phyloP scores from a whole-genome alignment of 2,797 vertebrate genomes.

The Sylvia borin region DNA sequence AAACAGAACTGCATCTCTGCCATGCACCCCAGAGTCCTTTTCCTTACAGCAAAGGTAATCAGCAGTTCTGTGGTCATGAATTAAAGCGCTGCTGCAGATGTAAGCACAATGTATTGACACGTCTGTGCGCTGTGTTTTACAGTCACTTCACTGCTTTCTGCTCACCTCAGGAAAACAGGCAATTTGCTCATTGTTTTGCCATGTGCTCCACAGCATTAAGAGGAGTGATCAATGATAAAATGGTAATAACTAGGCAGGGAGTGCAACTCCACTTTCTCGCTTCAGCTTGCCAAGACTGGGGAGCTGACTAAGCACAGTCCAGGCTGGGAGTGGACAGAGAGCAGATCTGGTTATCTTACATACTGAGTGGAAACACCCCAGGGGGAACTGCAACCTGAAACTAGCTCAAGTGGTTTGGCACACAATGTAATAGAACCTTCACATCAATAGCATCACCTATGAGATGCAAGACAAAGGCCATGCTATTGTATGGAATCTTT shows the following conservation, averaged over 20 bases:
- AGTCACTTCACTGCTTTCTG: background rate
- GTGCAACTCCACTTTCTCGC: background rate
- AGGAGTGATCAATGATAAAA: conserved; percentile 23
- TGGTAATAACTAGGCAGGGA: background rate
- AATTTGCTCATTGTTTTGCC: conserved; percentile 6
- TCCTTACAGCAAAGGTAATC: background rate
- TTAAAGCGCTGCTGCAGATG: background rate
- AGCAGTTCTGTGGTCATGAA: background rate
- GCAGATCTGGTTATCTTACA: conserved; percentile 42
- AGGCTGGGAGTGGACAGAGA: conserved; percentile 20
- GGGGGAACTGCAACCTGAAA: conserved; percentile 46
- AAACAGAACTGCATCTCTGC: background rate
- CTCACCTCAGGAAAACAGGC: background rate
- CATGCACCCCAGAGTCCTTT: background rate
- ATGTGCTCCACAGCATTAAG: background rate
- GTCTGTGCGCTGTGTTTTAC: background rate
- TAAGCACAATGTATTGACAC: background rate
- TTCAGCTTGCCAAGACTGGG: conserved; percentile 18
- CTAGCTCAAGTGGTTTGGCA: conserved; percentile 48
- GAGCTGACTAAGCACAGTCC: conserved; percentile 42
- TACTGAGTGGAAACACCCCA: background rate
- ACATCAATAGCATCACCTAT: conserved; percentile 28
- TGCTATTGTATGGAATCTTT: conserved; percentile 36
- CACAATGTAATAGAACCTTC: conserved; percentile 24
- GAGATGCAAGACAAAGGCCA: conserved; percentile 50